phyloP scores from a whole-genome alignment of 2,797 vertebrate species.

The Myotis daubentonii region DNA sequence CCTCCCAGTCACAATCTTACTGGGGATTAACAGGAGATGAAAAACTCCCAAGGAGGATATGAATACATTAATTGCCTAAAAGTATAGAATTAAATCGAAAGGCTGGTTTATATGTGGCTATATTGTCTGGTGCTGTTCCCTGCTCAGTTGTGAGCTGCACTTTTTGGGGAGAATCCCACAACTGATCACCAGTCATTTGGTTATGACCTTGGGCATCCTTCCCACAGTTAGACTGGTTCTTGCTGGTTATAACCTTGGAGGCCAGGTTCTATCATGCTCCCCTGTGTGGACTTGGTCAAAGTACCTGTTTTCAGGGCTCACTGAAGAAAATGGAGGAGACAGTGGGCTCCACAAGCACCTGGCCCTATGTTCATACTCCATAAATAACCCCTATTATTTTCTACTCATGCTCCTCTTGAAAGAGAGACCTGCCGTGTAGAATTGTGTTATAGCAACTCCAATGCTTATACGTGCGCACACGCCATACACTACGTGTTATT shows the following conservation, averaged over 20 bases:
- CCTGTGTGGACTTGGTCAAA: too few species aligned
- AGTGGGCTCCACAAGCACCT: accelerated
- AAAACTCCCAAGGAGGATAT: background rate
- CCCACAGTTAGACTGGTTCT: background rate
- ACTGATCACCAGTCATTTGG: accelerated
- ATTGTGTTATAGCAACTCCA: accelerated
- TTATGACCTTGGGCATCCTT: accelerated
- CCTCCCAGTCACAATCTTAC: too few species aligned
- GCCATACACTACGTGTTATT: accelerated
- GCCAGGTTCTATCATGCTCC: background rate
- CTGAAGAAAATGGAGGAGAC: accelerated
- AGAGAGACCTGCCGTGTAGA: accelerated
- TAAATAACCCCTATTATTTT: accelerated
- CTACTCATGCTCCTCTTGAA: accelerated
- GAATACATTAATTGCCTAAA: background rate
- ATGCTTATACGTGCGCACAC: accelerated
- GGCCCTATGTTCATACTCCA: accelerated
- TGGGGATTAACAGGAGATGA: background rate
- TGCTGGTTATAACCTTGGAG: accelerated
- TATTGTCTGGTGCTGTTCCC: accelerated
- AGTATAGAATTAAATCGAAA: background rate
- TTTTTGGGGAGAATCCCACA: background rate
- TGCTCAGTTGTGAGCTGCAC: accelerated
- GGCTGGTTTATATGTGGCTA: accelerated
- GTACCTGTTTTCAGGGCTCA: background rate